Percentiles rank a stretch among this genome's conserved stretches.
phyloP scores from a whole-genome alignment of 1,140 invertebrate species.

The Aphelinus certus region DNA sequence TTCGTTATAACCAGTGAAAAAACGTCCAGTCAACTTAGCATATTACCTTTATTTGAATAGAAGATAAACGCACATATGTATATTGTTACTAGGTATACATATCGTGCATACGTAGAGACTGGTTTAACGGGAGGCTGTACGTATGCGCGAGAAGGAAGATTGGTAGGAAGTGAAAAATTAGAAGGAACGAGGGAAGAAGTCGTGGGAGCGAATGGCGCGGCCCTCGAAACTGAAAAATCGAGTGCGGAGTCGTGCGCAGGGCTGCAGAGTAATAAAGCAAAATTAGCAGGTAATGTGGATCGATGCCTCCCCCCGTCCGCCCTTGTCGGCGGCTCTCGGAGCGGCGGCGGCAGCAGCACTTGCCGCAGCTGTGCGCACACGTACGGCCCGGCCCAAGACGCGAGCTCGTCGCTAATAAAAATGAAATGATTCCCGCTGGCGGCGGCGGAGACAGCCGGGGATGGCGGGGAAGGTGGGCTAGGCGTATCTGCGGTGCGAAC shows the following conservation, averaged over 20 bases:
- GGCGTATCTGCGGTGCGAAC: too few relatives aligned
- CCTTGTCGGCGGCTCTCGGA: conserved; percentile 34
- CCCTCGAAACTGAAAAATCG: conserved; percentile 57
- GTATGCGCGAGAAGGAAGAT: too few relatives aligned
- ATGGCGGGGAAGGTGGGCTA: conserved; percentile 42
- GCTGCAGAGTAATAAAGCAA: conserved; percentile 56
- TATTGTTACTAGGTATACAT: too few relatives aligned
- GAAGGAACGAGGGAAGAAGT: too few relatives aligned
- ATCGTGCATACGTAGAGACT: too few relatives aligned
- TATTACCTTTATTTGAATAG: too few relatives aligned
- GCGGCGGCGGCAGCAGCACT: not conserved
- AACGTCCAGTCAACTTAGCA: too few relatives aligned
- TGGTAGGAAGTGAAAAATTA: too few relatives aligned
- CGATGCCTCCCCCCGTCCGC: conserved; percentile 51
- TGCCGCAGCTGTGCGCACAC: not conserved
- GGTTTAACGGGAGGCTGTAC: too few relatives aligned
- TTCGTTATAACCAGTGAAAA: too few relatives aligned
- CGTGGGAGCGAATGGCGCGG: conserved; percentile 2
- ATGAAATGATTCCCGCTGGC: conserved; percentile 57
- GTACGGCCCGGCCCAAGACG: not conserved
- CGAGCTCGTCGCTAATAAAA: conserved; percentile 60
- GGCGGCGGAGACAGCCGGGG: not conserved
- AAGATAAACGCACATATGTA: too few relatives aligned
- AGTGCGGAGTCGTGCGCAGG: conserved; percentile 22
- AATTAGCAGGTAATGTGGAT: conserved; percentile 65